Conservation (phyloP, 2,797 vertebrate genomes). For the Phalloptychus januarius region DNA sequence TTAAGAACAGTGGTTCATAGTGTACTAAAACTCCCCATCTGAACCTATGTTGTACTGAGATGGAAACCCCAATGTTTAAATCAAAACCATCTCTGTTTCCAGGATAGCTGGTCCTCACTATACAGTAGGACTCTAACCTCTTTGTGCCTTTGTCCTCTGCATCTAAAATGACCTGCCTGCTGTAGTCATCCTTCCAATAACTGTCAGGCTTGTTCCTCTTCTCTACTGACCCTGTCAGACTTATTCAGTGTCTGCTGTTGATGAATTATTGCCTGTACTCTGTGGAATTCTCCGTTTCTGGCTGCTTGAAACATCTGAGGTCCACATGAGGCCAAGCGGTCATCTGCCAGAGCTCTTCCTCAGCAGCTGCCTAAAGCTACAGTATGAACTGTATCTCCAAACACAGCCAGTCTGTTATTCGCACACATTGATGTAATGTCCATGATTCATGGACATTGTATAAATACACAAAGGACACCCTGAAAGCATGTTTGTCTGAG, state of each 20-base stretch:
- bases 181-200: slow-evolving; percentile 36
- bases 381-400: slow-evolving; percentile 45
- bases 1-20: slow-evolving; percentile 3
- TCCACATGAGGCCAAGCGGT: slow-evolving; percentile 58
- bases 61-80: slow-evolving; percentile 23
- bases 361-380: slow-evolving; percentile 35
- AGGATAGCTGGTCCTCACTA: slow-evolving; percentile 18
- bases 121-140: slow-evolving; percentile 31
- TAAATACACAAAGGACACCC: slow-evolving; percentile 14
- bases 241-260: slow-evolving; percentile 18
- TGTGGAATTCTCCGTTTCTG: slow-evolving; percentile 57
- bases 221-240: slow-evolving; percentile 13
- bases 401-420: slow-evolving; percentile 15
- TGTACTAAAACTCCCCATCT: slow-evolving; percentile 19
- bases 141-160: slow-evolving; percentile 25
- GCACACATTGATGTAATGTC: slow-evolving; percentile 1
- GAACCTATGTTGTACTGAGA: slow-evolving; percentile 18
- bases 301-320: slow-evolving; percentile 68
- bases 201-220: slow-evolving; percentile 34
- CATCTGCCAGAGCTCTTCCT: slow-evolving; percentile 51
- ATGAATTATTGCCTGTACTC: slow-evolving; percentile 50
- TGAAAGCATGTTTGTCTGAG: slow-evolving; percentile 52
- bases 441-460: slow-evolving; percentile 38
- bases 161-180: slow-evolving; percentile 30
- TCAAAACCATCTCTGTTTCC: slow-evolving; percentile 31